phyloP scores from a whole-genome alignment of 2,888 invertebrate species.

The Ecliptopera silaceata region DNA sequence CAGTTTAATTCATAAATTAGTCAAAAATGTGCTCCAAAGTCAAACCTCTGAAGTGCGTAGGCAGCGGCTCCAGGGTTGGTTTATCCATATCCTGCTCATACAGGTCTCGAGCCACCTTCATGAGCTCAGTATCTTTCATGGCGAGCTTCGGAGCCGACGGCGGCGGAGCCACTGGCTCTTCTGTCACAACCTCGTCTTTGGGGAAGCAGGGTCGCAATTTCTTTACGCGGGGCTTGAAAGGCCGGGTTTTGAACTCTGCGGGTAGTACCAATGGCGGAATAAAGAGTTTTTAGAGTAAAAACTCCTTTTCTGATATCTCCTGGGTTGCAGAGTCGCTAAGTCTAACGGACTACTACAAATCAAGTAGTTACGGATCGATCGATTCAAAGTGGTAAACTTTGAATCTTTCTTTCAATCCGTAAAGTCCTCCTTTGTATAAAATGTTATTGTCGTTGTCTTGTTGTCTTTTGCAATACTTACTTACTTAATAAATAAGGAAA shows the following conservation, averaged over 20 bases:
- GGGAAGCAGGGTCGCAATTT: conserved; percentile 49
- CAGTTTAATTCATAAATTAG: neutral
- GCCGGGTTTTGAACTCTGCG: conserved; percentile 68
- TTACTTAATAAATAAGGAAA: too few relatives aligned
- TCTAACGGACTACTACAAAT: too few relatives aligned
- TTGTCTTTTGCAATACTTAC: too few relatives aligned
- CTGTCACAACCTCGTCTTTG: conserved; percentile 36
- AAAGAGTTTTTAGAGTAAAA: too few relatives aligned
- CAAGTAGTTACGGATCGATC: too few relatives aligned
- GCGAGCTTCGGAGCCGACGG: conserved; percentile 55
- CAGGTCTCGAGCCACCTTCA: conserved; percentile 66
- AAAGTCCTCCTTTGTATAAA: too few relatives aligned
- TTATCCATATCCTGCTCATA: conserved; percentile 62
- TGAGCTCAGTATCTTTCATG: conserved; percentile 73
- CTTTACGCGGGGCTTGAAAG: conserved; percentile 64
- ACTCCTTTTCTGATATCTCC: too few relatives aligned
- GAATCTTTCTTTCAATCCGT: too few relatives aligned
- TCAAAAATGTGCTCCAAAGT: neutral
- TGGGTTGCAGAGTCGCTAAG: too few relatives aligned
- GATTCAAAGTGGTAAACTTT: too few relatives aligned
- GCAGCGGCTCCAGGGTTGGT: conserved; percentile 63
- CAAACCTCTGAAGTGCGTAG: conserved; percentile 70
- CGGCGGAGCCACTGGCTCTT: conserved; percentile 26
- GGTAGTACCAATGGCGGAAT: too few relatives aligned
- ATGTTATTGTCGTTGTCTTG: too few relatives aligned